Percentiles rank a stretch among this genome's conserved stretches.
These are phyloP conservation scores for Gobiocypris rarus DNA, from an alignment of 2,113 vertebrate genomes.

Conservation along the genomic window DNA sequence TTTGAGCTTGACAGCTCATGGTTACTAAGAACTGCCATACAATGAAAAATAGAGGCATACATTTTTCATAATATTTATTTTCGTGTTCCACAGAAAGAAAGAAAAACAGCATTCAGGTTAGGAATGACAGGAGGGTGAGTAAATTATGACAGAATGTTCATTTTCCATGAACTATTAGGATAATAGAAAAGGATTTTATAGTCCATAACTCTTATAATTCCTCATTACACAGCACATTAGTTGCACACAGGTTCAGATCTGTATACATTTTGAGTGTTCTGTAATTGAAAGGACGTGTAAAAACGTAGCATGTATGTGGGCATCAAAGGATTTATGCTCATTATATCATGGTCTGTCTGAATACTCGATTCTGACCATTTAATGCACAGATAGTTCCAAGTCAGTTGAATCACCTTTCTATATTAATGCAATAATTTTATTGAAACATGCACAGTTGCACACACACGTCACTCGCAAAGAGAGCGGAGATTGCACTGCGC, in stretches of 20 bases:
- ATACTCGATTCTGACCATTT: too few relatives aligned
- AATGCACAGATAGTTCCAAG: too few relatives aligned
- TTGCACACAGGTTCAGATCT: background rate
- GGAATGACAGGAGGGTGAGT: background rate
- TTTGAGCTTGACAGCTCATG: background rate
- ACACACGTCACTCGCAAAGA: too few relatives aligned
- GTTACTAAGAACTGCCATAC: background rate
- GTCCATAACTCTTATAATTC: background rate
- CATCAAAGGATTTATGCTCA: background rate
- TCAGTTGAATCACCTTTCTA: too few relatives aligned
- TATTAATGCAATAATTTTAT: too few relatives aligned
- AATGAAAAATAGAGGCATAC: background rate
- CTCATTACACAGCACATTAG: constrained; percentile 15
- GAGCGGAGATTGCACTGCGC: too few relatives aligned
- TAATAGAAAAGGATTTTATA: background rate
- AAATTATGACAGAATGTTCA: background rate
- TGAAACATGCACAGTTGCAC: too few relatives aligned
- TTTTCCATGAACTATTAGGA: background rate
- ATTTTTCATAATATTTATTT: background rate
- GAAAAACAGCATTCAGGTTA: background rate
- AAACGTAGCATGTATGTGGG: background rate
- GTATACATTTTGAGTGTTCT: background rate
- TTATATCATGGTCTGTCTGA: too few relatives aligned
- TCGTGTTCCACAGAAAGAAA: background rate
- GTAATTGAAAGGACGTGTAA: background rate